Evolutionary conservation across 2,113 vertebrate species (phyloP).

Genomic region (Himantopus leucocephalus): DNA sequence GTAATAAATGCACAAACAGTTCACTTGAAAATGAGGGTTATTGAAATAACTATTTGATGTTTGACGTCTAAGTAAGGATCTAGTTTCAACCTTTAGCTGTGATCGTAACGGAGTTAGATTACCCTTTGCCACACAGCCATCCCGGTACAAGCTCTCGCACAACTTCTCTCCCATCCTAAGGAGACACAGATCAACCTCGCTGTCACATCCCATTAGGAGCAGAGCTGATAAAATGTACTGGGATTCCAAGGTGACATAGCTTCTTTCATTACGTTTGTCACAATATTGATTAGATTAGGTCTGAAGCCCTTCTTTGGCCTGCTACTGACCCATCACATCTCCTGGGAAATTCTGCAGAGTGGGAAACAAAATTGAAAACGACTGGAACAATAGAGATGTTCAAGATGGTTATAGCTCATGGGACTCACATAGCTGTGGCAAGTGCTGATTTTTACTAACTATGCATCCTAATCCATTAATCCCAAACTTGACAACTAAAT

Average conservation of each 20-base stretch:
- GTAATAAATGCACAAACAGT: not conserved
- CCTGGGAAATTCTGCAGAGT: constrained; percentile 44
- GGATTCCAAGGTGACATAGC: constrained; percentile 31
- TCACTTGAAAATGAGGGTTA: not conserved
- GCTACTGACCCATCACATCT: constrained; percentile 10
- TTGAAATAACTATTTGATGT: not conserved
- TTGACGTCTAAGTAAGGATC: not conserved
- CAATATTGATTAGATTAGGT: constrained; percentile 56
- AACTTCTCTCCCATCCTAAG: not conserved
- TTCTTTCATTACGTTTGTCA: constrained; percentile 31
- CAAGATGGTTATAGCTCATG: not conserved
- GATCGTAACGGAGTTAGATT: not conserved
- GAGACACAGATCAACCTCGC: not conserved
- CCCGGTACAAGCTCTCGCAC: not conserved
- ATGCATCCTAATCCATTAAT: not conserved
- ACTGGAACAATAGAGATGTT: constrained; percentile 13
- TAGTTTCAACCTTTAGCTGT: not conserved
- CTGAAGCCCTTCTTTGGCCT: constrained; percentile 25
- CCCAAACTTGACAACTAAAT: not conserved
- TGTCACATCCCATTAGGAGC: constrained; percentile 40
- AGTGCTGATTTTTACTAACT: not conserved
- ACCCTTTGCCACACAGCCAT: not conserved
- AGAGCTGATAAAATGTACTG: constrained; percentile 2
- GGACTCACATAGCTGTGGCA: not conserved
- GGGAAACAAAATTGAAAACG: not conserved